These are phyloP conservation scores for Calephelis nemesis DNA, from an alignment of 1,140 invertebrate genomes.

Conservation along the genomic window DNA sequence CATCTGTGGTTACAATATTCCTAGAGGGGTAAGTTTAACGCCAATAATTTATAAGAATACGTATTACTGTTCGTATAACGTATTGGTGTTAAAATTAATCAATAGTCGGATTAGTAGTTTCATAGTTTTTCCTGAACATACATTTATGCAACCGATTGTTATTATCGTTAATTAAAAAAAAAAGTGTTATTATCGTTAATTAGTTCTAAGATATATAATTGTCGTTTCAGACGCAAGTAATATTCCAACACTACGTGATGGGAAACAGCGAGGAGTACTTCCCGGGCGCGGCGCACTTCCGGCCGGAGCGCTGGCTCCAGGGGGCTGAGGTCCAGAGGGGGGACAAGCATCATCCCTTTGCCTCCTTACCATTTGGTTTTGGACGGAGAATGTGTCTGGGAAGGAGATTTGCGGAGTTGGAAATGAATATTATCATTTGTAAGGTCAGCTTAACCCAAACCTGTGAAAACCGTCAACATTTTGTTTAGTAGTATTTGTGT, in stretches of 20 bases:
- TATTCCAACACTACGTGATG: constrained; percentile 90
- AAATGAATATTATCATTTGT: constrained; percentile 84
- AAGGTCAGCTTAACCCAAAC: constrained; percentile 75
- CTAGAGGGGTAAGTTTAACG: constrained; percentile 88
- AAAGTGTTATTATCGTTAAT: no score
- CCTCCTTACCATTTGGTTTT: constrained; percentile 86
- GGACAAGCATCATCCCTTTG: constrained; percentile 80
- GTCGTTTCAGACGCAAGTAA: constrained; percentile 85
- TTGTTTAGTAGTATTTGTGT: not conserved
- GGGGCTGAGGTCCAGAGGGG: constrained; percentile 24
- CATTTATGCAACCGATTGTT: no score
- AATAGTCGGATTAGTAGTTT: no score
- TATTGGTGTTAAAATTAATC: no score
- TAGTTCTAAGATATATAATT: not conserved
- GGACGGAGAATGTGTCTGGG: constrained; percentile 88
- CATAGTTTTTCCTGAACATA: no score
- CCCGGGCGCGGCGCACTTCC: constrained; percentile 82
- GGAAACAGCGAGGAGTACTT: constrained; percentile 88
- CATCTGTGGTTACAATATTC: constrained; percentile 90
- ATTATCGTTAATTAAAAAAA: no score
- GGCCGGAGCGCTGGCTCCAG: constrained; percentile 88
- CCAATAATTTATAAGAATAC: not conserved
- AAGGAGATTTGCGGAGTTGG: constrained; percentile 86
- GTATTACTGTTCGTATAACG: no score
- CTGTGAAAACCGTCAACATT: not conserved